Conservation (phyloP, 2,888 invertebrate genomes). For the Hydropsyche betteni region DNA sequence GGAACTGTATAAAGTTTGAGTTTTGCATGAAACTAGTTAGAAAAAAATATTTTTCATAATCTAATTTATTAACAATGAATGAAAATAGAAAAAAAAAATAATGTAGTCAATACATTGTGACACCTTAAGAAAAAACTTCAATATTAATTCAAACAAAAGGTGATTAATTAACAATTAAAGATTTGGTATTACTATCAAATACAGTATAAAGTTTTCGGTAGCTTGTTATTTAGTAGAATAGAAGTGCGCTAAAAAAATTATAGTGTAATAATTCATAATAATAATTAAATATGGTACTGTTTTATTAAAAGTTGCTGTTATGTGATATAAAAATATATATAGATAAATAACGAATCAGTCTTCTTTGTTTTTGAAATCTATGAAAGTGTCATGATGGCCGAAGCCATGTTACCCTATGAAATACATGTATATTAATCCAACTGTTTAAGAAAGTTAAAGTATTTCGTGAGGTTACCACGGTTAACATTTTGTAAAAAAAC, state of each 20-base stretch:
- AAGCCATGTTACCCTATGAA: conserved; percentile 34
- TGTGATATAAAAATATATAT: conserved; percentile 52
- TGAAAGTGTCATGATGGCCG: conserved; percentile 44
- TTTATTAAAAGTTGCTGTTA: conserved; percentile 44
- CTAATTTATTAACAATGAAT: too few relatives aligned
- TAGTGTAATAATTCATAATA: conserved; percentile 15
- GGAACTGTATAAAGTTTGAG: too few relatives aligned
- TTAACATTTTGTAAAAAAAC: conserved; percentile 42
- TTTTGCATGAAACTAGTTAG: too few relatives aligned
- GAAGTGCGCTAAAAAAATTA: not conserved
- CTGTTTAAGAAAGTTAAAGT: conserved; percentile 48
- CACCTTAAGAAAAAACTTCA: too few relatives aligned
- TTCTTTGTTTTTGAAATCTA: conserved; percentile 51
- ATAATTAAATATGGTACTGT: conserved; percentile 43
- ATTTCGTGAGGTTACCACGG: conserved; percentile 47
- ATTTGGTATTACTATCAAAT: too few relatives aligned
- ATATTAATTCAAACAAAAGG: too few relatives aligned
- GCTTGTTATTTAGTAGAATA: too few relatives aligned
- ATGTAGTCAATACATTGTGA: too few relatives aligned
- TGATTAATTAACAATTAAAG: too few relatives aligned
- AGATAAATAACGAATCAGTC: conserved; percentile 52
- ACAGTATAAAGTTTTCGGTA: too few relatives aligned
- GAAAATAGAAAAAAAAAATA: too few relatives aligned
- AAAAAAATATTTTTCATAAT: too few relatives aligned
- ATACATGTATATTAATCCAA: conserved; percentile 40